phyloP scores from a whole-genome alignment of 1,140 invertebrate genomes.

The Maniola jurtina region DNA sequence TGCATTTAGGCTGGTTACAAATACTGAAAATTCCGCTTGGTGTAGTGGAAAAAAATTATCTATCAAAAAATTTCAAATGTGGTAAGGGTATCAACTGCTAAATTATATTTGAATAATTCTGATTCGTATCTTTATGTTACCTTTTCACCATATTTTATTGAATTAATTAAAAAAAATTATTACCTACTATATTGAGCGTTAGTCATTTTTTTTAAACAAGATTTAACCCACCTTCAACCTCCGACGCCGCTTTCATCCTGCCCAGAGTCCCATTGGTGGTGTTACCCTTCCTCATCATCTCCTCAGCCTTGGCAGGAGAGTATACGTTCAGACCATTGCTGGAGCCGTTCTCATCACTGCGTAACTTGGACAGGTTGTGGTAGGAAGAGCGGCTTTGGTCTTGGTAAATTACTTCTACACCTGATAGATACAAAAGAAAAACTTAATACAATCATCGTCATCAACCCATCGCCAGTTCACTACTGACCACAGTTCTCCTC shows the following conservation, averaged over 20 bases:
- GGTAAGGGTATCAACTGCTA: no score
- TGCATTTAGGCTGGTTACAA: no score
- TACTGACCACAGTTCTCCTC: no score
- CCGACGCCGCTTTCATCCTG: slow-evolving; percentile 65
- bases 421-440: slow-evolving; percentile 31
- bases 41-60: no score
- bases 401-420: slow-evolving; percentile 70
- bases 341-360: slow-evolving; percentile 65
- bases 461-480: neutral
- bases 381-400: slow-evolving; percentile 62
- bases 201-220: no score
- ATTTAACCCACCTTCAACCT: slow-evolving; percentile 49
- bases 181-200: no score
- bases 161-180: no score
- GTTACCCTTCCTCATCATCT: slow-evolving; percentile 55
- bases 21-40: no score
- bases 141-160: no score
- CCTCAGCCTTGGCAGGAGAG: slow-evolving; percentile 69
- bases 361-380: slow-evolving; percentile 62
- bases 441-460: neutral
- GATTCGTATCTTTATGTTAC: no score
- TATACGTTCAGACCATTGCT: slow-evolving; percentile 71
- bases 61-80: no score
- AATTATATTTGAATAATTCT: no score
- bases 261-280: slow-evolving; percentile 61